Percentiles rank a stretch among this genome's conserved stretches.
Conservation (phyloP, 2,888 invertebrate genomes). For the Artemia sp. region DNA sequence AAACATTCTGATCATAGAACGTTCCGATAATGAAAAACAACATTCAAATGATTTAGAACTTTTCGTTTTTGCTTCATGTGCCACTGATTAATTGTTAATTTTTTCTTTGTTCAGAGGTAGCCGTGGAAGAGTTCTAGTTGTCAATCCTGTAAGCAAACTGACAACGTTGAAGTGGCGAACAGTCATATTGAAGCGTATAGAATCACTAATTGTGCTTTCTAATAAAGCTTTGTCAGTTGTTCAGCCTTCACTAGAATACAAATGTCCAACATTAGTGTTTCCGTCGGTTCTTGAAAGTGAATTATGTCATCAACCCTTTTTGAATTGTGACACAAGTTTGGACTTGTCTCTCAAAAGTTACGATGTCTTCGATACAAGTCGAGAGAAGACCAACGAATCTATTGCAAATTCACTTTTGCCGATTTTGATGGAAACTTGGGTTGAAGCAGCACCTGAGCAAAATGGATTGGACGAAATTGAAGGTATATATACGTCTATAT, state of each 20-base stretch:
- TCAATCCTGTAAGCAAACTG: constrained; percentile 47
- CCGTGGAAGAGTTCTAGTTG: constrained; percentile 51
- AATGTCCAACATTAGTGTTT: neutral
- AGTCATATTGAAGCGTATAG: constrained; percentile 25
- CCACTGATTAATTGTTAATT: too few species aligned
- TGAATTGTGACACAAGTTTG: neutral
- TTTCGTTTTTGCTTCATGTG: too few species aligned
- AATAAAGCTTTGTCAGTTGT: neutral
- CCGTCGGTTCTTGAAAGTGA: neutral
- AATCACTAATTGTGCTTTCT: constrained; percentile 24
- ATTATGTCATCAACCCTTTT: neutral
- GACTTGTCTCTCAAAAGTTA: neutral
- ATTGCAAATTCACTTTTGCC: neutral
- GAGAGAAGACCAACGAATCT: neutral
- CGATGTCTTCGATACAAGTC: neutral
- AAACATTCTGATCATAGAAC: too few species aligned
- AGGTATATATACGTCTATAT: neutral
- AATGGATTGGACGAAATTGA: constrained; percentile 2
- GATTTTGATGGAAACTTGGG: constrained; percentile 18
- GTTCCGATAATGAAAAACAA: too few species aligned
- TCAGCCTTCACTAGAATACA: neutral
- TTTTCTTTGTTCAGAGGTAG: neutral
- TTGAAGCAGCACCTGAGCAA: constrained; percentile 18
- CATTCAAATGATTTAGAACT: too few species aligned
- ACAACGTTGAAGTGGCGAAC: constrained; percentile 22